These are phyloP conservation scores for Orchesellides sinensis DNA, from an alignment of 2,888 invertebrate species.

Conservation along the genomic window DNA sequence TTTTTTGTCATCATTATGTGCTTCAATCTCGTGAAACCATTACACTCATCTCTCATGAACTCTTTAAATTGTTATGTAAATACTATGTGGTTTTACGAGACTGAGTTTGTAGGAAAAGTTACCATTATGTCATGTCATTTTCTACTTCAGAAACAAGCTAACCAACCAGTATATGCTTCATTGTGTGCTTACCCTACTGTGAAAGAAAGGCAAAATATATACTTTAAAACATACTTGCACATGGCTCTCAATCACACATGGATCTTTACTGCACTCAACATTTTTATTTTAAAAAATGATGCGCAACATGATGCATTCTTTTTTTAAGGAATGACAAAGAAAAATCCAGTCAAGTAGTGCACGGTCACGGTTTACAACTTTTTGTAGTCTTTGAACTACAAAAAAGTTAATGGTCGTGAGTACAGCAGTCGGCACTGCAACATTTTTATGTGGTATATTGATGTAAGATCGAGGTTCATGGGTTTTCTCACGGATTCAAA, in stretches of 20 bases:
- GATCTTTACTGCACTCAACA: background rate
- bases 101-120: background rate
- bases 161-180: background rate
- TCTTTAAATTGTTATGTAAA: background rate
- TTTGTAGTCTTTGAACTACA: slow-evolving; percentile 1
- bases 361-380: slow-evolving; percentile 29
- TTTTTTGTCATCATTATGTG: slow-evolving; percentile 12
- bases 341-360: slow-evolving; percentile 26
- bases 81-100: slow-evolving; percentile 3
- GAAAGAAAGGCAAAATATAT: slow-evolving; percentile 7
- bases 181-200: background rate
- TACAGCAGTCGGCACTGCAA: background rate
- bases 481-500: slow-evolving; percentile 24
- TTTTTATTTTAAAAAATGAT: background rate
- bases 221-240: background rate
- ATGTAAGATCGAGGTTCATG: background rate
- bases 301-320: background rate
- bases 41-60: background rate
- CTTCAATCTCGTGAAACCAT: background rate
- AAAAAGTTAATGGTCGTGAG: background rate
- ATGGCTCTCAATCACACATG: background rate
- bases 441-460: background rate
- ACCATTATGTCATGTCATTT: slow-evolving; percentile 22
- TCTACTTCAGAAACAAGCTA: slow-evolving; percentile 7
- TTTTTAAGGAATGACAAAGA: slow-evolving; percentile 8